Evolutionary conservation across 1,140 invertebrate genomes (phyloP).

Genomic region (Drosophila pruinosa): DNA sequence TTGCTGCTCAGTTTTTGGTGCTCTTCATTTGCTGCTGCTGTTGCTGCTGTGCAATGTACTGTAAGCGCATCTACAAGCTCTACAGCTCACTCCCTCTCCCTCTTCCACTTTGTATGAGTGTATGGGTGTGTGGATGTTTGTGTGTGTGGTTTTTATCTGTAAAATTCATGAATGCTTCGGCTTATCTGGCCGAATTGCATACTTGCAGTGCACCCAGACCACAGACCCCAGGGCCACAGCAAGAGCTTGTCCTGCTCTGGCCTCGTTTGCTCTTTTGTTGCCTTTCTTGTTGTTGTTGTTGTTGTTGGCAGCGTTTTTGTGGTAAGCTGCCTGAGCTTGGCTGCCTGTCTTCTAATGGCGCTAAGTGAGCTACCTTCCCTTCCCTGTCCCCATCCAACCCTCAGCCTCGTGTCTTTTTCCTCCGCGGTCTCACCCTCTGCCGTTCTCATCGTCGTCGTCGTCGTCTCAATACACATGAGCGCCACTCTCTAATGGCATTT

Average conservation of each 20-base stretch:
- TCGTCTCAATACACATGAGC: slow-evolving; percentile 16
- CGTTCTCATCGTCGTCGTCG: background rate
- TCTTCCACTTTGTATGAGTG: background rate
- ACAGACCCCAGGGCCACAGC: background rate
- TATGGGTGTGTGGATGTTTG: slow-evolving; percentile 25
- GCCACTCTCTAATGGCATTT: slow-evolving; percentile 75
- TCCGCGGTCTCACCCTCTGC: background rate
- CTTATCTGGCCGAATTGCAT: slow-evolving; percentile 80
- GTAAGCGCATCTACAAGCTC: slow-evolving; percentile 67
- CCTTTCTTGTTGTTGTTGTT: slow-evolving; percentile 10
- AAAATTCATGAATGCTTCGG: slow-evolving; percentile 81
- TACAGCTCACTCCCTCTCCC: slow-evolving; percentile 18
- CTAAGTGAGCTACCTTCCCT: slow-evolving; percentile 61
- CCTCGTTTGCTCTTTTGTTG: slow-evolving; percentile 6
- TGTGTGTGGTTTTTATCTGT: slow-evolving; percentile 72
- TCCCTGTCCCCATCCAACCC: background rate
- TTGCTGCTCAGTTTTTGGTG: slow-evolving; percentile 64
- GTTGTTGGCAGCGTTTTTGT: background rate
- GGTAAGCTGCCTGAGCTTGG: slow-evolving; percentile 26
- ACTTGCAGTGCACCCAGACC: slow-evolving; percentile 55
- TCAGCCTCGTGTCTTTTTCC: too few relatives aligned
- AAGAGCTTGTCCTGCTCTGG: background rate
- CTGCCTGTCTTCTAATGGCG: slow-evolving; percentile 72
- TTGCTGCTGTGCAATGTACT: slow-evolving; percentile 76
- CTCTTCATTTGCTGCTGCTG: slow-evolving; percentile 50